Percentiles rank a stretch among this genome's conserved stretches.
Conservation (phyloP, 2,888 invertebrate species). For the Bugulina stolonifera region DNA sequence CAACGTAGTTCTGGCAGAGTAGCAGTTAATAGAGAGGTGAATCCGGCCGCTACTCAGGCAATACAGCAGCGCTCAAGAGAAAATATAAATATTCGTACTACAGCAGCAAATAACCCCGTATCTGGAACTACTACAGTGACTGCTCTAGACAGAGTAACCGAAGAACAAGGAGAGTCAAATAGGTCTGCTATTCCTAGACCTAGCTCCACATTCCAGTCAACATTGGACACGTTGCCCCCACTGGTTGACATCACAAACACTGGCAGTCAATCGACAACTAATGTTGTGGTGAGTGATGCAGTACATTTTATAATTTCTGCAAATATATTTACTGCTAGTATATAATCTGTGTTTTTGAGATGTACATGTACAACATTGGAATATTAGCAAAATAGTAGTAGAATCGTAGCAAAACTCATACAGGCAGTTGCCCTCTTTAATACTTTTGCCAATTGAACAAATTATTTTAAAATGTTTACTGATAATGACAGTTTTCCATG, state of each 20-base stretch:
- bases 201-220: slow-evolving; percentile 23
- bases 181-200: background rate
- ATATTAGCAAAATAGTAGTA: too few relatives aligned
- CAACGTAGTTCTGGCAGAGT: background rate
- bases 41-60: background rate
- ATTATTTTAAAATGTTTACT: too few relatives aligned
- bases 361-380: too few relatives aligned
- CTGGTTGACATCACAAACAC: background rate
- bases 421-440: too few relatives aligned
- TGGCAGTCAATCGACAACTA: background rate
- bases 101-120: background rate
- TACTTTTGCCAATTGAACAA: too few relatives aligned
- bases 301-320: background rate
- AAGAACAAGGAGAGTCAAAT: background rate
- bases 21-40: background rate
- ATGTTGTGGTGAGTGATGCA: background rate
- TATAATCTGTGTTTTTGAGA: background rate
- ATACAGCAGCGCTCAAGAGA: background rate
- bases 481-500: background rate
- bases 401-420: too few relatives aligned
- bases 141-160: background rate
- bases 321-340: background rate
- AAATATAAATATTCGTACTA: background rate
- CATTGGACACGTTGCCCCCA: slow-evolving; percentile 2
- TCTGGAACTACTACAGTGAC: background rate